Conservation (phyloP, 2,888 invertebrate species). For the Hypolimnas misippus region DNA sequence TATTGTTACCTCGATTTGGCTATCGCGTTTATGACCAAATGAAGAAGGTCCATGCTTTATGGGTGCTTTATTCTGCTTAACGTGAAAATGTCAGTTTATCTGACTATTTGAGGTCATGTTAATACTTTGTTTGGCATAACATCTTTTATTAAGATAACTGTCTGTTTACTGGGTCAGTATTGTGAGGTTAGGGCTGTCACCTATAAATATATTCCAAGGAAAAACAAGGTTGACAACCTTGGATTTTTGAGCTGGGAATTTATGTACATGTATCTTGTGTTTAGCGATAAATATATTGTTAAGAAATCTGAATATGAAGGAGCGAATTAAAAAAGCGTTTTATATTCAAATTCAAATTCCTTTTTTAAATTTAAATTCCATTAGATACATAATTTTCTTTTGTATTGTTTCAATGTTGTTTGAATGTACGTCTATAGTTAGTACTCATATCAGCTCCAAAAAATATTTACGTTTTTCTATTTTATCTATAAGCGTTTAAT, state of each 20-base stretch:
- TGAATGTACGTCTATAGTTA: too few species aligned
- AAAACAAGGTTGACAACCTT: background rate
- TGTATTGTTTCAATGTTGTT: too few species aligned
- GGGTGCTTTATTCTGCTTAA: constrained; percentile 17
- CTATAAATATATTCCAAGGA: background rate
- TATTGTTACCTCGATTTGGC: constrained; percentile 33
- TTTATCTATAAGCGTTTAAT: too few species aligned
- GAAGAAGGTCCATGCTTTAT: constrained; percentile 23
- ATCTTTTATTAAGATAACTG: constrained; percentile 14
- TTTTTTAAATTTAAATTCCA: too few species aligned
- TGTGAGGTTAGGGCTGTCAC: background rate
- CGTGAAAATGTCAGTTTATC: constrained; percentile 27
- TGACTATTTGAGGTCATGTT: constrained; percentile 19
- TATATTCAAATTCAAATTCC: too few species aligned
- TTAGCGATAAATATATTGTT: too few species aligned
- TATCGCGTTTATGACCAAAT: constrained; percentile 26
- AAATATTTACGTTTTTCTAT: too few species aligned
- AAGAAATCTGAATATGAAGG: too few species aligned
- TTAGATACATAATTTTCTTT: too few species aligned
- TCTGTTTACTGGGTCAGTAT: constrained; percentile 1
- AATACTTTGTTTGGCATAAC: constrained; percentile 7
- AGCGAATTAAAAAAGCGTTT: too few species aligned
- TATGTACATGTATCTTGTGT: too few species aligned
- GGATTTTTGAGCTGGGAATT: background rate
- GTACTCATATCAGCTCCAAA: too few species aligned